These are phyloP conservation scores for Silurus aristotelis DNA, from an alignment of 2,797 vertebrate genomes.

Conservation along the genomic window DNA sequence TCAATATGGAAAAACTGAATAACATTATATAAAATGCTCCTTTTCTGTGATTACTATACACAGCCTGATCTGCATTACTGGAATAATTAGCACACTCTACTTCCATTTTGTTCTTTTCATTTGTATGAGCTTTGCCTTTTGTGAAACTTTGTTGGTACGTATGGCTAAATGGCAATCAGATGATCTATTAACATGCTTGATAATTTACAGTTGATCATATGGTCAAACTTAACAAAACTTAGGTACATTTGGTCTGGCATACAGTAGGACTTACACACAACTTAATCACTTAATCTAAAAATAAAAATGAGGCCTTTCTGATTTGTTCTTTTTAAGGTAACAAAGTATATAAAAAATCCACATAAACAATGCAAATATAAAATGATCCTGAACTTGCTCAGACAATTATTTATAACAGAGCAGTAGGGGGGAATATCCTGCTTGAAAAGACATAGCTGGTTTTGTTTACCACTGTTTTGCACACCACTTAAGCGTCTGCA, in stretches of 20 bases:
- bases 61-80: background rate
- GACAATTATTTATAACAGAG: background rate
- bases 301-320: background rate
- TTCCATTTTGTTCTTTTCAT: background rate
- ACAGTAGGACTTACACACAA: background rate
- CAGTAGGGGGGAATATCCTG: too few relatives aligned
- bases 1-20: background rate
- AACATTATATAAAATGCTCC: background rate
- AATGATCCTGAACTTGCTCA: background rate
- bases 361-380: background rate
- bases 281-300: background rate
- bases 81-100: background rate
- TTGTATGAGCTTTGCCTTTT: background rate
- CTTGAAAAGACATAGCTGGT: background rate
- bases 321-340: background rate
- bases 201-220: background rate
- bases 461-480: slow-evolving; percentile 1
- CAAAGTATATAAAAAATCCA: background rate
- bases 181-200: background rate
- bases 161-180: background rate
- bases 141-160: background rate
- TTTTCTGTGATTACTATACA: background rate
- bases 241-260: background rate
- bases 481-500: background rate
- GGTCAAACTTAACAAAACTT: background rate